A percentile compares a stretch with the other conserved stretches of the same genome.
Conservation (phyloP, 2,113 vertebrate genomes). For the Choloepus hoffmanni region DNA sequence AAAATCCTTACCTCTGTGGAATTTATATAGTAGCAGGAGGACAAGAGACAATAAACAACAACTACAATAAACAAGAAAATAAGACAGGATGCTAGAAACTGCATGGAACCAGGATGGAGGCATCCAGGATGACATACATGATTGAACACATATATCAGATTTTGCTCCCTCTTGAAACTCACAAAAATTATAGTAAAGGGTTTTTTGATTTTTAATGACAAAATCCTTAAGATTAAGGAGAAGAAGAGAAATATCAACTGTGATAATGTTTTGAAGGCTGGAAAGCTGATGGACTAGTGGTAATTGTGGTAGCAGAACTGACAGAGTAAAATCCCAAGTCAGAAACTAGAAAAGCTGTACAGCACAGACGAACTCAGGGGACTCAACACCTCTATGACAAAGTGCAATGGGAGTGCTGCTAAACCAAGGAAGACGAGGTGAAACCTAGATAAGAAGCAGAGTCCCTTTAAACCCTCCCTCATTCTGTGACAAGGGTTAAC, state of each 20-base stretch:
- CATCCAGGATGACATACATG: not conserved
- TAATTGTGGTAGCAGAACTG: not conserved
- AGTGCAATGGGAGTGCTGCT: not conserved
- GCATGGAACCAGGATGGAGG: not conserved
- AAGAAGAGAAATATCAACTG: not conserved
- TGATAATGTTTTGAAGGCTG: not conserved
- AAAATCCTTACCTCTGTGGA: not conserved
- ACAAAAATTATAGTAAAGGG: not conserved
- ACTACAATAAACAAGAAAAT: conserved; percentile 16
- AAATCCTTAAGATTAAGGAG: not conserved
- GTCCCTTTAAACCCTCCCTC: not conserved
- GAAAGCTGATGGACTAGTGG: not conserved
- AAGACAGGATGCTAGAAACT: not conserved
- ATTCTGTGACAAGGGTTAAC: not conserved
- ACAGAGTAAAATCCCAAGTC: not conserved
- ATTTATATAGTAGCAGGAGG: not conserved
- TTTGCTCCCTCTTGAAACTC: not conserved
- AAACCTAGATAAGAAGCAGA: not conserved
- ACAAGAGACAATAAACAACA: not conserved
- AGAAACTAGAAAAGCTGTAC: not conserved
- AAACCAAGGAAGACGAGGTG: not conserved
- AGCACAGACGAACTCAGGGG: not conserved
- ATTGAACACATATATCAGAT: not conserved
- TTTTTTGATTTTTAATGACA: not conserved
- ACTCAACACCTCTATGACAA: not conserved